Percentiles rank a stretch among this genome's conserved stretches.
phyloP scores from a whole-genome alignment of 2,113 vertebrate genomes.

The Oncorhynchus tshawytscha region DNA sequence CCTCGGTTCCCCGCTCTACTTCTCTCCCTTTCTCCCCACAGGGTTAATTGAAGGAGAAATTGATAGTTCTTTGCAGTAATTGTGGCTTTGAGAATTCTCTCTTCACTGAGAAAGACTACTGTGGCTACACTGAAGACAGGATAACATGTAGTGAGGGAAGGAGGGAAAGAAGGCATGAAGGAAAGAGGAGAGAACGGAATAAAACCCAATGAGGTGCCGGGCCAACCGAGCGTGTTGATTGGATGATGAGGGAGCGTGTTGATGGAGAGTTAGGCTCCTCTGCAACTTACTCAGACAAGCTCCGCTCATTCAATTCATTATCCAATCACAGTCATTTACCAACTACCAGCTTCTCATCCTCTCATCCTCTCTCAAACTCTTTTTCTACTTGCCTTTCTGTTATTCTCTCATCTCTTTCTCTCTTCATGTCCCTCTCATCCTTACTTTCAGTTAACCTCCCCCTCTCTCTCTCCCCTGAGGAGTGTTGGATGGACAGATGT shows the following conservation, averaged over 20 bases:
- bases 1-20: conserved; percentile 31
- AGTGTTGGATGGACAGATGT: conserved; percentile 67
- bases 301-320: conserved; percentile 72
- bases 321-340: conserved; percentile 70
- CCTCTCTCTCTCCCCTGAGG: conserved; percentile 29
- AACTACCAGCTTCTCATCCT: not conserved
- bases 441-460: too few species aligned
- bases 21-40: conserved; percentile 51
- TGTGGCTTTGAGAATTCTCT: conserved; percentile 71
- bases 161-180: conserved; percentile 22
- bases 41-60: conserved; percentile 77
- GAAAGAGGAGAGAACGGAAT: conserved; percentile 2
- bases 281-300: conserved; percentile 47
- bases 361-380: not conserved
- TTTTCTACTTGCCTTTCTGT: conserved; percentile 13
- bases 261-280: conserved; percentile 38
- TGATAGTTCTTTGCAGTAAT: conserved; percentile 73
- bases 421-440: not conserved
- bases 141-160: conserved; percentile 16
- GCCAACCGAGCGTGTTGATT: conserved; percentile 45
- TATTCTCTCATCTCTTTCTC: conserved; percentile 30
- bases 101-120: conserved; percentile 57
- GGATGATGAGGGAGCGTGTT: conserved; percentile 53
- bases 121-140: conserved; percentile 44
- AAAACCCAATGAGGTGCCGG: conserved; percentile 8